Conservation (phyloP, 2,888 invertebrate genomes). For the Torymus tubicola region DNA sequence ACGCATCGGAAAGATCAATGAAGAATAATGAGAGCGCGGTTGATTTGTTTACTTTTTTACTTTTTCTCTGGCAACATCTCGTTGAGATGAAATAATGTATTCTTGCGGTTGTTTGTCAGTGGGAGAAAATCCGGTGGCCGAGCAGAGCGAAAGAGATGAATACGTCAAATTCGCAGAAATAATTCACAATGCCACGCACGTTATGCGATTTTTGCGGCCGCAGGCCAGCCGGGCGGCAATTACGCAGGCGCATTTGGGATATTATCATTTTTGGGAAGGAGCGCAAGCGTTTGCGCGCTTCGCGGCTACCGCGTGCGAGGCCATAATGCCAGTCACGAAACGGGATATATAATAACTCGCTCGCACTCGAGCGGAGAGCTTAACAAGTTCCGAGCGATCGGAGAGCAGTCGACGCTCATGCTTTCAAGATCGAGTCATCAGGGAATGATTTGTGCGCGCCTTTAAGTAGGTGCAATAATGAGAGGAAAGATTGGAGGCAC, state of each 20-base stretch:
- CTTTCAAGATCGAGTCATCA: conserved; percentile 46
- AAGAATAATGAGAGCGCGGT: too few relatives aligned
- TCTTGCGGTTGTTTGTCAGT: too few relatives aligned
- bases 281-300: not conserved
- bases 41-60: too few relatives aligned
- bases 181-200: too few relatives aligned
- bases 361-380: not conserved
- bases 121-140: not conserved
- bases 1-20: too few relatives aligned
- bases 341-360: conserved; percentile 27
- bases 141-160: not conserved
- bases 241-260: too few relatives aligned
- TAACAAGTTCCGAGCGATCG: conserved; percentile 15
- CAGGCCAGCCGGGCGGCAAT: too few relatives aligned
- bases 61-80: too few relatives aligned
- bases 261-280: not conserved
- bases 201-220: not conserved
- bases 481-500: conserved; percentile 36
- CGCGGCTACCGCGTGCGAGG: not conserved
- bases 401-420: not conserved
- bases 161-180: conserved; percentile 22
- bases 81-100: too few relatives aligned
- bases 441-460: conserved; percentile 40
- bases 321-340: too few relatives aligned
- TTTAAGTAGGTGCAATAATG: conserved; percentile 49